phyloP scores from a whole-genome alignment of 2,113 vertebrate species.

The Lepus americanus region DNA sequence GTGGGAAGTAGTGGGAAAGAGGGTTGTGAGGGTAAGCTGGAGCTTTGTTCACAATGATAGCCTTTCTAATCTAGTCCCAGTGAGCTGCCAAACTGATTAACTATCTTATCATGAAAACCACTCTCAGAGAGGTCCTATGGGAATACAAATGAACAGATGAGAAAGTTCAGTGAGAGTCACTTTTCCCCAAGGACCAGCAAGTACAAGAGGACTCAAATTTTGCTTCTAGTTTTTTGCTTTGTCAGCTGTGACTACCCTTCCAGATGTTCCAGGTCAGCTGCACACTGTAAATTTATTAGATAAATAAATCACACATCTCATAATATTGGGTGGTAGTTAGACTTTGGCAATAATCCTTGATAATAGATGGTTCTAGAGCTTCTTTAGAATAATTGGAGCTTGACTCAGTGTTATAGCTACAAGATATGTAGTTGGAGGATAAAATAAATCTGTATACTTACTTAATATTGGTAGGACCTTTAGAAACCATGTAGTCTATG shows the following conservation, averaged over 20 bases:
- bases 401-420: constrained; percentile 2
- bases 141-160: not conserved
- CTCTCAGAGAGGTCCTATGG: not conserved
- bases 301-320: not conserved
- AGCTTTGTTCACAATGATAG: not conserved
- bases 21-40: not conserved
- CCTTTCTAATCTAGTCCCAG: not conserved
- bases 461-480: constrained; percentile 7
- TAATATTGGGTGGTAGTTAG: not conserved
- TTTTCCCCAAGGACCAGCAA: not conserved
- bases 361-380: not conserved
- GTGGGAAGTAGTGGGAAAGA: not conserved
- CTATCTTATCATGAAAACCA: not conserved
- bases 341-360: not conserved
- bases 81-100: not conserved
- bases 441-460: not conserved
- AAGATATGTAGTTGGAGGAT: not conserved
- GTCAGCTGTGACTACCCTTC: constrained; percentile 24
- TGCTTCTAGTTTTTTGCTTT: constrained; percentile 34
- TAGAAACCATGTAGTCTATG: not conserved
- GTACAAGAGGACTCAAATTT: not conserved
- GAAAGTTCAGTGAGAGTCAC: not conserved
- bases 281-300: not conserved
- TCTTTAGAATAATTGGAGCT: constrained; percentile 24
- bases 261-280: not conserved